Evolutionary conservation across 1,140 invertebrate genomes (phyloP).

Genomic region (Papilio aristodemus): DNA sequence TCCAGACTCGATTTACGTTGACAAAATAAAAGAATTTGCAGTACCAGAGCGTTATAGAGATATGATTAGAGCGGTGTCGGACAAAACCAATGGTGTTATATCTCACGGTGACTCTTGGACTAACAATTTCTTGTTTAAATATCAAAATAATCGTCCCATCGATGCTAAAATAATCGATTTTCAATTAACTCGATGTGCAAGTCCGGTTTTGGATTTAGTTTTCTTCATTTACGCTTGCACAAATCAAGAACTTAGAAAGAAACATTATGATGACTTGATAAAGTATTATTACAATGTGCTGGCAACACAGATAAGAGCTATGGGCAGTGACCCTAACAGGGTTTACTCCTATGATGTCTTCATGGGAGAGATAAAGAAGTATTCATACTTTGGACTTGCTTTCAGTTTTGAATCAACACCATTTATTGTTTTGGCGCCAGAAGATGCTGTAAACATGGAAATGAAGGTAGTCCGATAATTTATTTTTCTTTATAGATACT

Average conservation of each 20-base stretch:
- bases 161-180: constrained; percentile 85
- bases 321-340: constrained; percentile 82
- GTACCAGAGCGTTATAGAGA: constrained; percentile 69
- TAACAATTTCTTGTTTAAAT: constrained; percentile 85
- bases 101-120: constrained; percentile 88
- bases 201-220: constrained; percentile 82
- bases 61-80: constrained; percentile 57
- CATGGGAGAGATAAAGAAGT: constrained; percentile 81
- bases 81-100: constrained; percentile 79
- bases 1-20: constrained; percentile 81
- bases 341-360: constrained; percentile 81
- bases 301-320: constrained; percentile 76
- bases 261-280: constrained; percentile 82
- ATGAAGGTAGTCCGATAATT: constrained; percentile 63
- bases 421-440: constrained; percentile 81
- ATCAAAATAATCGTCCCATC: constrained; percentile 65
- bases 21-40: constrained; percentile 81
- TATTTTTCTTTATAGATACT: neutral
- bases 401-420: constrained; percentile 84
- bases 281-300: constrained; percentile 82
- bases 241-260: constrained; percentile 78
- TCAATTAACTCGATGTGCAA: constrained; percentile 83
- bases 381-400: constrained; percentile 82
- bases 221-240: constrained; percentile 85
- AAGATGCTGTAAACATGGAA: constrained; percentile 83